Conservation (phyloP, 1,140 invertebrate genomes). For the Sesamia nonagrioides region DNA sequence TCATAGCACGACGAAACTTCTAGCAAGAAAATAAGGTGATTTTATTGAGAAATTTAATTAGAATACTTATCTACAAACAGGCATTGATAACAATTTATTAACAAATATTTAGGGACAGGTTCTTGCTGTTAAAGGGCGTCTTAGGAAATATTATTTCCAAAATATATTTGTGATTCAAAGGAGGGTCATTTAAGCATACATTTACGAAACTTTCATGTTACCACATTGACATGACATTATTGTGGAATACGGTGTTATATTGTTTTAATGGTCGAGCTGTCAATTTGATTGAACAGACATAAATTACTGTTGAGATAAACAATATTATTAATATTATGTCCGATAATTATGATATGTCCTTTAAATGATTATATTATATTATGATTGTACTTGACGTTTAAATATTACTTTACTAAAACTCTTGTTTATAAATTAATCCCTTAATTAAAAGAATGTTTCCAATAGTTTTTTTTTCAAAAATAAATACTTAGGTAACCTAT, state of each 20-base stretch:
- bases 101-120: constrained; percentile 6
- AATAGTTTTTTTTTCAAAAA: no score
- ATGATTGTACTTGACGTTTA: no score
- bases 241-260: constrained; percentile 15
- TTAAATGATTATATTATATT: no score
- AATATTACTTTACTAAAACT: no score
- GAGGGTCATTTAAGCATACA: constrained; percentile 2
- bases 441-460: no score
- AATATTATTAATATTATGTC: neutral
- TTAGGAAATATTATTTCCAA: constrained; percentile 24
- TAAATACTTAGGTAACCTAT: no score
- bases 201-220: constrained; percentile 37
- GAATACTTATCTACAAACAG: neutral
- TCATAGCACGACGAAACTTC: no score
- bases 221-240: constrained; percentile 11
- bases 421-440: no score
- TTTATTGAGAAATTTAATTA: neutral
- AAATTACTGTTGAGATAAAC: neutral
- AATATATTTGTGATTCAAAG: neutral
- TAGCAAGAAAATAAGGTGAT: neutral
- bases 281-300: neutral
- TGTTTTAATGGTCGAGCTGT: neutral
- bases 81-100: neutral
- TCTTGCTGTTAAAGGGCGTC: constrained; percentile 27
- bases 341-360: no score